Evolutionary conservation across 2,888 invertebrate genomes (phyloP).

Genomic region (Drosophila anomalata): DNA sequence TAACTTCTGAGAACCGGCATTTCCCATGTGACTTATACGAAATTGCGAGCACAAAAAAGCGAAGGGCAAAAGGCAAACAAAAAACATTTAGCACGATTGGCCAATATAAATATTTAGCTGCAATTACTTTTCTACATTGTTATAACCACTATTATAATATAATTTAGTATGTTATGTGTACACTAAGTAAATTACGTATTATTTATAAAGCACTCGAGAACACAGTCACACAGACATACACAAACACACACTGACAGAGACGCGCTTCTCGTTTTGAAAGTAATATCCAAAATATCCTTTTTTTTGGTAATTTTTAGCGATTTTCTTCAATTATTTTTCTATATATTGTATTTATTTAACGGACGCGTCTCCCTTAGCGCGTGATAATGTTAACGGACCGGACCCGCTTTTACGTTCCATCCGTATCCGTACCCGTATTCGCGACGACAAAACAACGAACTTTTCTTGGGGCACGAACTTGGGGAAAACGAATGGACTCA

Average conservation of each 20-base stretch:
- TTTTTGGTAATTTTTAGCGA: not conserved
- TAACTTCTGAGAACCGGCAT: slow-evolving; percentile 23
- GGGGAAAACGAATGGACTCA: not conserved
- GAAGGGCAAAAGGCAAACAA: slow-evolving; percentile 26
- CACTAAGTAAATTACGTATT: slow-evolving; percentile 41
- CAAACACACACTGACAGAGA: not conserved
- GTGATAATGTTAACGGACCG: slow-evolving; percentile 77
- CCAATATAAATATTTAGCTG: slow-evolving; percentile 16
- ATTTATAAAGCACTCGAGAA: slow-evolving; percentile 48
- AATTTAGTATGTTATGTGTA: slow-evolving; percentile 8
- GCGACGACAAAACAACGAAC: not conserved
- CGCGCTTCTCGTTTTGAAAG: not conserved
- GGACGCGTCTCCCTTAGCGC: slow-evolving; percentile 66
- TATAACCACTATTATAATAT: slow-evolving; percentile 29
- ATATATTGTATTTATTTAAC: slow-evolving; percentile 39
- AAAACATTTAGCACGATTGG: not conserved
- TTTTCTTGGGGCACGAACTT: not conserved
- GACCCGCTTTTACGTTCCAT: slow-evolving; percentile 9
- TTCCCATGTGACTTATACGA: slow-evolving; percentile 28
- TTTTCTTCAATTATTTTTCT: slow-evolving; percentile 11
- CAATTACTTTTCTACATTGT: slow-evolving; percentile 35
- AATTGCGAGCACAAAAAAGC: slow-evolving; percentile 30
- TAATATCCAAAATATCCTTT: slow-evolving; percentile 13
- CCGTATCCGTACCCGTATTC: slow-evolving; percentile 2
- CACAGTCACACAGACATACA: slow-evolving; percentile 12